phyloP scores from a whole-genome alignment of 2,113 vertebrate genomes.

The Epinephelus moara region DNA sequence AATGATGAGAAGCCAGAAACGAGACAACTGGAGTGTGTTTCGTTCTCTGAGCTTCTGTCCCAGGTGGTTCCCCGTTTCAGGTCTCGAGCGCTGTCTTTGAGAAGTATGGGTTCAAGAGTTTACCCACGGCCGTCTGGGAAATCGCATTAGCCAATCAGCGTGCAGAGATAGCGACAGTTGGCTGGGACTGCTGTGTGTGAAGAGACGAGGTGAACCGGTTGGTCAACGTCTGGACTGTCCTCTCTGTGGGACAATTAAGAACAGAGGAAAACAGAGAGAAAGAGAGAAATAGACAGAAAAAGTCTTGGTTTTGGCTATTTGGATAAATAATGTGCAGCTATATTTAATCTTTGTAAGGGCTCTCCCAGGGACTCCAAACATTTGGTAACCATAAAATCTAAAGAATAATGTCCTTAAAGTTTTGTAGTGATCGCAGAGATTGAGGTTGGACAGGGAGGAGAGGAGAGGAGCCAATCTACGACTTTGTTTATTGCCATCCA shows the following conservation, averaged over 20 bases:
- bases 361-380: slow-evolving; percentile 13
- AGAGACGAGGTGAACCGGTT: slow-evolving; percentile 26
- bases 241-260: slow-evolving; percentile 13
- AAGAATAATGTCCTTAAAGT: slow-evolving; percentile 23
- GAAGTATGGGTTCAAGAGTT: slow-evolving; percentile 77
- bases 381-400: slow-evolving; percentile 35
- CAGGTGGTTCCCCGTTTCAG: slow-evolving; percentile 58
- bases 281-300: slow-evolving; percentile 5
- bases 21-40: slow-evolving; percentile 52
- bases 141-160: slow-evolving; percentile 56
- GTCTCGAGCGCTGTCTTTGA: slow-evolving; percentile 55
- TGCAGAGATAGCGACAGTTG: slow-evolving; percentile 45
- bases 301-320: slow-evolving; percentile 12
- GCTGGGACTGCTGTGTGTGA: slow-evolving; percentile 46
- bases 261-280: slow-evolving; percentile 8
- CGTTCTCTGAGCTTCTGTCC: slow-evolving; percentile 62
- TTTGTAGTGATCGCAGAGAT: slow-evolving; percentile 22
- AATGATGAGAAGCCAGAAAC: slow-evolving; percentile 76
- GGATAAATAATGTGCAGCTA: slow-evolving; percentile 36
- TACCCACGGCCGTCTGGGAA: slow-evolving; percentile 72
- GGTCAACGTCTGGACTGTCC: slow-evolving; percentile 36
- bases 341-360: slow-evolving; percentile 12
- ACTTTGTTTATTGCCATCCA: slow-evolving; percentile 85
- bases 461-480: slow-evolving; percentile 71
- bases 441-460: slow-evolving; percentile 32